phyloP scores from a whole-genome alignment of 2,888 invertebrate species.

The Polyommatus iphigenia region DNA sequence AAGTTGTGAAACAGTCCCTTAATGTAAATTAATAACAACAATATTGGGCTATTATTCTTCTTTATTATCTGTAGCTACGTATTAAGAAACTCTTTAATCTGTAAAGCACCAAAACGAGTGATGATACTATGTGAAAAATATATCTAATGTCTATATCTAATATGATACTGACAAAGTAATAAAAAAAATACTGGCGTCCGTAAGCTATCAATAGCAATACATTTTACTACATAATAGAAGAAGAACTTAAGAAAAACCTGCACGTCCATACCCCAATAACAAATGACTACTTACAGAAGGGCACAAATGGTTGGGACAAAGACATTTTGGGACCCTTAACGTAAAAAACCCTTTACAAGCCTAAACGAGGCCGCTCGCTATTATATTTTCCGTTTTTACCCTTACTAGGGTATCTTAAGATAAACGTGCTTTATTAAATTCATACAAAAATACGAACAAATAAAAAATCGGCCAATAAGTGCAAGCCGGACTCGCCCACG shows the following conservation, averaged over 20 bases:
- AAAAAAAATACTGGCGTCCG: not conserved
- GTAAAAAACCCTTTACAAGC: constrained; percentile 12
- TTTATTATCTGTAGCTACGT: no score
- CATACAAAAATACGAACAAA: not conserved
- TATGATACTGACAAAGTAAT: not conserved
- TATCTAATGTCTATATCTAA: no score
- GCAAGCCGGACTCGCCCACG: no score
- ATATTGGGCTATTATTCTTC: no score
- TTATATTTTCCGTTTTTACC: not conserved
- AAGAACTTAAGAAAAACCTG: constrained; percentile 10
- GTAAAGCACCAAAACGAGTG: no score
- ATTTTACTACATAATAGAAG: not conserved
- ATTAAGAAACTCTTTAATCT: no score
- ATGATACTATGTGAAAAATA: no score
- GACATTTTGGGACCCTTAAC: constrained; percentile 6
- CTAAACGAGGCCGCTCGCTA: not conserved
- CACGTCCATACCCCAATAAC: constrained; percentile 12
- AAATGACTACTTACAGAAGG: constrained; percentile 14
- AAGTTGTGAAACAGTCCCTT: no score
- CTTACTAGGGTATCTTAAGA: not conserved
- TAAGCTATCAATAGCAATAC: not conserved
- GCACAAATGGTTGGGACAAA: constrained; percentile 15
- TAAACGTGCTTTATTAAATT: not conserved
- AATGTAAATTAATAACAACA: no score
- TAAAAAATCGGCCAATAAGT: no score